Percentiles rank a stretch among this genome's conserved stretches.
These are phyloP conservation scores for Drosophila orosa DNA, from an alignment of 1,140 invertebrate genomes.

Conservation along the genomic window DNA sequence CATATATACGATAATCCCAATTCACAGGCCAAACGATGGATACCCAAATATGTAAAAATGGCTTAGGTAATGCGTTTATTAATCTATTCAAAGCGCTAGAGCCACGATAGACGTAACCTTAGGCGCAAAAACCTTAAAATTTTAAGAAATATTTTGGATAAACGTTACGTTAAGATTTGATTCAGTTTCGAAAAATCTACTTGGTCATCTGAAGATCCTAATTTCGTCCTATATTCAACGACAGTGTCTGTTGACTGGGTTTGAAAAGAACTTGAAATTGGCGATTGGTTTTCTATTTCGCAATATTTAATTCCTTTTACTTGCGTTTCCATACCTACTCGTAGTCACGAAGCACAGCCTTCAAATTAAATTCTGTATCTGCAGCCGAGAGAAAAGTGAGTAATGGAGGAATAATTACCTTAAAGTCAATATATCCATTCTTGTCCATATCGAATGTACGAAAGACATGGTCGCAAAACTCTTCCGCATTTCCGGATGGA, in stretches of 20 bases:
- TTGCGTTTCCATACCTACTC: background rate
- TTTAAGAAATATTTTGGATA: background rate
- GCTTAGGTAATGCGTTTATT: background rate
- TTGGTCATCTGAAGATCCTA: background rate
- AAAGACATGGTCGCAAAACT: constrained; percentile 99
- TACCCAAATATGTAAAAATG: constrained; percentile 31
- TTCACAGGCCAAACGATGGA: background rate
- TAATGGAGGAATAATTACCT: constrained; percentile 87
- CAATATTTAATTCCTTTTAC: background rate
- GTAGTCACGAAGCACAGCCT: background rate
- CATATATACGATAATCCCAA: constrained; percentile 17
- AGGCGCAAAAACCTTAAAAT: background rate
- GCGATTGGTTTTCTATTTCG: background rate
- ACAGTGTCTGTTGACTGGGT: background rate
- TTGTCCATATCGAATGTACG: constrained; percentile 99
- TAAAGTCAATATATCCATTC: constrained; percentile 99
- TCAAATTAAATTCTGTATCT: constrained; percentile 1
- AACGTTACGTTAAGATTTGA: background rate
- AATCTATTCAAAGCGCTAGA: constrained; percentile 3
- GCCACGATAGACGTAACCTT: background rate
- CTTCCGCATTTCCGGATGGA: constrained; percentile 98
- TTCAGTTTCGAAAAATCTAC: background rate
- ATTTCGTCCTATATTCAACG: background rate
- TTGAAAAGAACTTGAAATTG: background rate
- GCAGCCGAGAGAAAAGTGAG: background rate